Evolutionary conservation across 2,888 invertebrate species (phyloP).

Genomic region (Lasioglossum pauxillum): DNA sequence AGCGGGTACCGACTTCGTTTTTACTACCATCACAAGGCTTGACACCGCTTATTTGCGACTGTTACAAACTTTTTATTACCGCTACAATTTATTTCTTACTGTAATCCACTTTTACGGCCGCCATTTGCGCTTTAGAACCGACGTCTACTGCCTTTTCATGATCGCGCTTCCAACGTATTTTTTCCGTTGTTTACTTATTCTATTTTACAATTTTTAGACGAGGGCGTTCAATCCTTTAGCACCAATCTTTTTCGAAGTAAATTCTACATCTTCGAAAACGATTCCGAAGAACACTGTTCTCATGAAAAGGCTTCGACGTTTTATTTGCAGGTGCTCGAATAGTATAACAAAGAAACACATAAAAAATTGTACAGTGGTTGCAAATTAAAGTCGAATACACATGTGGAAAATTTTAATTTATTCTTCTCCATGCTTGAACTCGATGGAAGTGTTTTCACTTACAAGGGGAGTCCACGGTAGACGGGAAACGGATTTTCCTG

Average conservation of each 20-base stretch:
- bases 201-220: not conserved
- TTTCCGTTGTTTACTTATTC: not conserved
- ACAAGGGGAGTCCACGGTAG: too few relatives aligned
- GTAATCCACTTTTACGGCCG: not conserved
- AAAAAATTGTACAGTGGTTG: not conserved
- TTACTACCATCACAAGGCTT: not conserved
- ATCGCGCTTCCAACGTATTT: not conserved
- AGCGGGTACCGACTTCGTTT: not conserved
- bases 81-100: not conserved
- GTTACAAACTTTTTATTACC: not conserved
- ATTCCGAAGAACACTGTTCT: not conserved
- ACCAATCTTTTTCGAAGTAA: not conserved
- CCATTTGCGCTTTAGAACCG: not conserved
- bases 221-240: not conserved
- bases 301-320: not conserved
- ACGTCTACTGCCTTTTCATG: not conserved
- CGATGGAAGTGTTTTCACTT: not conserved
- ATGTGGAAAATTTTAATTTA: not conserved
- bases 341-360: not conserved
- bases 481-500: too few relatives aligned
- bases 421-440: not conserved
- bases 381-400: not conserved
- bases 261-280: not conserved
- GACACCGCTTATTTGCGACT: not conserved
- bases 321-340: not conserved